phyloP scores from a whole-genome alignment of 2,113 vertebrate genomes.

The Struthio camelus region DNA sequence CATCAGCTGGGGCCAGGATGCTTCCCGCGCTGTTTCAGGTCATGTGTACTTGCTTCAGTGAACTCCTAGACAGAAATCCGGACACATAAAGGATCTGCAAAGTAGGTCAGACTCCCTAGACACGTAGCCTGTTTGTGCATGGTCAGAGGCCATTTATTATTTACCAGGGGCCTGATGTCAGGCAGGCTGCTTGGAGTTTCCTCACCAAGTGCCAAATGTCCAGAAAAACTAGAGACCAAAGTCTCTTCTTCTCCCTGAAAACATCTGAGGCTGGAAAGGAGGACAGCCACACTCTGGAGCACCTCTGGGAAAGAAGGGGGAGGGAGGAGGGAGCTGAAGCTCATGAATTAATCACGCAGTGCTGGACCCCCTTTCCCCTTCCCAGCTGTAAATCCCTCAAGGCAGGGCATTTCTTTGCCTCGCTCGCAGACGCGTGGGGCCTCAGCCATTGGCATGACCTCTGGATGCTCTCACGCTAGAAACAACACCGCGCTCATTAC shows the following conservation, averaged over 20 bases:
- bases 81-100: neutral
- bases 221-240: neutral
- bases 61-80: neutral
- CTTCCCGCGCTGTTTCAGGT: neutral
- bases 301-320: neutral
- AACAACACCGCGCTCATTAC: neutral
- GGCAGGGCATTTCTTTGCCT: neutral
- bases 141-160: neutral
- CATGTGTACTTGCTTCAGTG: neutral
- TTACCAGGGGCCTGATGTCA: neutral
- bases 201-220: neutral
- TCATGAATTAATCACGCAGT: rapidly evolving
- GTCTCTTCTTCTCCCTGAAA: neutral
- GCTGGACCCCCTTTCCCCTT: neutral
- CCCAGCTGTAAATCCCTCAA: neutral
- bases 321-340: neutral
- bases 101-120: neutral
- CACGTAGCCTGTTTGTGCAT: rapidly evolving
- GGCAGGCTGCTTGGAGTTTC: neutral
- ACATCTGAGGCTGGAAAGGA: neutral
- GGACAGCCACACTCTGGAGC: neutral
- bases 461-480: neutral
- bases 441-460: neutral
- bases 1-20: rapidly evolving
- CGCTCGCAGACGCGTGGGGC: neutral